These are phyloP conservation scores for Onchidella celtica DNA, from an alignment of 2,888 invertebrate genomes.

Conservation along the genomic window DNA sequence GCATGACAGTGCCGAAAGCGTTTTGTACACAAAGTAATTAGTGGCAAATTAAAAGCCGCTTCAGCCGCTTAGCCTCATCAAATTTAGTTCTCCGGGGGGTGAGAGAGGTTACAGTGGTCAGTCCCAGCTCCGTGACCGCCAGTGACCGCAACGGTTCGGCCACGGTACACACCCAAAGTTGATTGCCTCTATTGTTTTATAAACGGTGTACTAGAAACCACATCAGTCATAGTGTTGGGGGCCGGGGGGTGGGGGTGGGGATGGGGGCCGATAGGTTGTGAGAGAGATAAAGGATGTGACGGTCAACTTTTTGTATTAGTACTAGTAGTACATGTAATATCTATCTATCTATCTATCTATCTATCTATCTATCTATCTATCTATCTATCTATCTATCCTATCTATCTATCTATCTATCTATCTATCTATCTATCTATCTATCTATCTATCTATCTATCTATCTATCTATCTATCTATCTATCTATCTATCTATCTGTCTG, in stretches of 20 bases:
- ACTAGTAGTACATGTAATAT: neutral
- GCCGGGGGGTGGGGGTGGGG: neutral
- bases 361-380: constrained; percentile 2
- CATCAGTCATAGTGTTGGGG: neutral
- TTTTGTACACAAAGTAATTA: constrained; percentile 34
- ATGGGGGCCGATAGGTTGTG: neutral
- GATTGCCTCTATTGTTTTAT: neutral
- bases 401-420: constrained; percentile 6
- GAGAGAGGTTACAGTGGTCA: constrained; percentile 7
- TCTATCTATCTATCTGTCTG: too few relatives aligned
- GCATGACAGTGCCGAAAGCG: neutral
- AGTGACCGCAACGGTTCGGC: constrained; percentile 6
- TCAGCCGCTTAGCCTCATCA: constrained; percentile 2
- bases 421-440: neutral
- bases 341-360: constrained; percentile 22
- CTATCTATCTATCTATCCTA: constrained; percentile 5
- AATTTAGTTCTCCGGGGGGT: neutral
- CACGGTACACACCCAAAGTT: neutral
- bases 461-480: neutral
- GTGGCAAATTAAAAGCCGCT: constrained; percentile 43
- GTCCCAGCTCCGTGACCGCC: neutral
- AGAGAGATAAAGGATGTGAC: neutral
- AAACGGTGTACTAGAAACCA: neutral
- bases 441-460: constrained; percentile 6
- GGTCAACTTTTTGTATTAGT: too few relatives aligned